Conservation (phyloP, 2,888 invertebrate species). For the Pyralis farinalis region DNA sequence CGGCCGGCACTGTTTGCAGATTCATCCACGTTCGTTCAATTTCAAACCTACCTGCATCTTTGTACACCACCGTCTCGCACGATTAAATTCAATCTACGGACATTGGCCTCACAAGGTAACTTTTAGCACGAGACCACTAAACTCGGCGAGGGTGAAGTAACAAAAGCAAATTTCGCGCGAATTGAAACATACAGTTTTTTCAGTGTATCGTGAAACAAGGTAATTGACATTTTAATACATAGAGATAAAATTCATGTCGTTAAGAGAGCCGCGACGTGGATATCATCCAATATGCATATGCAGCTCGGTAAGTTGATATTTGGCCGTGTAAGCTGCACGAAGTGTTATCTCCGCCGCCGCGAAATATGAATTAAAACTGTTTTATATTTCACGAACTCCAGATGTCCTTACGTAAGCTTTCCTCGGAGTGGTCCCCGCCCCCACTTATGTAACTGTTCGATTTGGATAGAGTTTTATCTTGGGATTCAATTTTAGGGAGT, state of each 20-base stretch:
- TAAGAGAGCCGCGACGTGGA: conserved; percentile 18
- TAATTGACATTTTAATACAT: conserved; percentile 26
- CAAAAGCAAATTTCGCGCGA: conserved; percentile 19
- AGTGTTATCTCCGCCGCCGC: neutral
- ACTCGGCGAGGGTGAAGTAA: conserved; percentile 14
- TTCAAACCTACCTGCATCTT: conserved; percentile 32
- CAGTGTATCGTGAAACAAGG: conserved; percentile 11
- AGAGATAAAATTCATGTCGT: conserved; percentile 22
- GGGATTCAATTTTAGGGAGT: conserved; percentile 42
- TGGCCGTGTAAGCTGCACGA: neutral
- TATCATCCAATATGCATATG: conserved; percentile 28
- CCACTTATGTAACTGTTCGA: conserved; percentile 69
- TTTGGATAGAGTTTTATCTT: conserved; percentile 47
- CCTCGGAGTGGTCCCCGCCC: conserved; percentile 47
- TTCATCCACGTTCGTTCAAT: conserved; percentile 23
- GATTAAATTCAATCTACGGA: conserved; percentile 2
- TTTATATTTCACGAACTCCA: conserved; percentile 35
- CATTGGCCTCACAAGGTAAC: conserved; percentile 1
- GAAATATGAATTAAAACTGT: conserved; percentile 31
- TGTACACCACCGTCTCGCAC: conserved; percentile 19
- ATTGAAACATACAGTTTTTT: conserved; percentile 22
- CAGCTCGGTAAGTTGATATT: neutral
- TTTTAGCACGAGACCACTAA: conserved; percentile 1
- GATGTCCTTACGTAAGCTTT: conserved; percentile 70
- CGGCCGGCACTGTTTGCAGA: conserved; percentile 10